Evolutionary conservation across 53 echinoderm and acorn worm species (phyloP).

Genomic region (Paracentrotus lividus): DNA sequence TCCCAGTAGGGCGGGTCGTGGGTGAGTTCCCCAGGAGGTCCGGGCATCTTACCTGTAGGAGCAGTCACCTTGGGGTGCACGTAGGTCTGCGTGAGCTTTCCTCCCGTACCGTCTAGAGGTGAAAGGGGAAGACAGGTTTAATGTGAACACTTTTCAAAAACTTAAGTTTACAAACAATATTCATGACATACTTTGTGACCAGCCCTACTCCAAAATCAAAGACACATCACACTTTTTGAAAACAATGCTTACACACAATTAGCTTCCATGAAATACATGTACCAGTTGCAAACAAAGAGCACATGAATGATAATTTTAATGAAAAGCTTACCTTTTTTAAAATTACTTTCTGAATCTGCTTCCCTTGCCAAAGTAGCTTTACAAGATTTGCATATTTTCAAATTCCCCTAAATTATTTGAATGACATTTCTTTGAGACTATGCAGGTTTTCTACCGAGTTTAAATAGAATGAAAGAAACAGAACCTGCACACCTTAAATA

Average conservation of each 20-base stretch:
- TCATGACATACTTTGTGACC: not conserved
- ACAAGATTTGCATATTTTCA: not conserved
- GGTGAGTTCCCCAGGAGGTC: constrained; percentile 72
- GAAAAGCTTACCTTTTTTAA: not conserved
- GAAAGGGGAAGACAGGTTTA: not conserved
- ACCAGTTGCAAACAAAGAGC: too few species aligned
- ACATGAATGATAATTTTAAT: too few species aligned
- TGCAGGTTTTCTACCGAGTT: not conserved
- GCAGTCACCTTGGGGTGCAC: not conserved
- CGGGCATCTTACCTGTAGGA: constrained; percentile 57
- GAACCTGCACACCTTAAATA: too few species aligned
- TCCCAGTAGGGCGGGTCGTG: constrained; percentile 83
- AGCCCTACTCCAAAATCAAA: not conserved
- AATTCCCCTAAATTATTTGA: not conserved
- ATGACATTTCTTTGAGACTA: not conserved
- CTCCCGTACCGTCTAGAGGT: not conserved
- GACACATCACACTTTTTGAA: too few species aligned
- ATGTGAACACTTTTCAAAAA: not conserved
- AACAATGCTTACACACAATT: too few species aligned
- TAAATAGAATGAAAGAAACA: not conserved
- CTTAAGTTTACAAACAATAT: not conserved
- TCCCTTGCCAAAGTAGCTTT: not conserved
- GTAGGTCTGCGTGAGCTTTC: not conserved
- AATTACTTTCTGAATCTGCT: not conserved
- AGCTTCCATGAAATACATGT: too few species aligned